Evolutionary conservation across 2,888 invertebrate genomes (phyloP).

Genomic region (Scaptomyza polygonia): DNA sequence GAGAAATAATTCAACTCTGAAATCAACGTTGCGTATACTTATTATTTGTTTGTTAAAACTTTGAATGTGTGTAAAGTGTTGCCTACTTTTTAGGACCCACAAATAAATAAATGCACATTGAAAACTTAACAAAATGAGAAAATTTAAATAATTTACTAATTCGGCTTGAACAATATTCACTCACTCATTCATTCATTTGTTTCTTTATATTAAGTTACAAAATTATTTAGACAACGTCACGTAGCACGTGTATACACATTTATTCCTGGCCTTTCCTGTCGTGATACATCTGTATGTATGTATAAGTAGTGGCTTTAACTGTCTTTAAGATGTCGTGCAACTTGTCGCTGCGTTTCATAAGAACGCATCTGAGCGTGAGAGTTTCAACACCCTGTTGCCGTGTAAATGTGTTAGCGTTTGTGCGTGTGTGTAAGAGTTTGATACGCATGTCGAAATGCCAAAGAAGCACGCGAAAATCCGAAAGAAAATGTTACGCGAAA

Average conservation of each 20-base stretch:
- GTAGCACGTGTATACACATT: slow-evolving; percentile 4
- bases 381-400: slow-evolving; percentile 53
- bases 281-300: neutral
- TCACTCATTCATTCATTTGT: slow-evolving; percentile 17
- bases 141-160: slow-evolving; percentile 27
- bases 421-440: neutral
- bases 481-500: slow-evolving; percentile 33
- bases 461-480: slow-evolving; percentile 33
- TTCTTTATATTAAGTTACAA: slow-evolving; percentile 43
- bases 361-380: slow-evolving; percentile 51
- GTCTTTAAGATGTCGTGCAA: slow-evolving; percentile 50
- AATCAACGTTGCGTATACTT: neutral
- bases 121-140: slow-evolving; percentile 9
- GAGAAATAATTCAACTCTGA: no score
- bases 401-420: slow-evolving; percentile 10
- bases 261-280: slow-evolving; percentile 5
- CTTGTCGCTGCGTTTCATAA: slow-evolving; percentile 47
- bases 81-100: slow-evolving; percentile 39
- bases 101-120: slow-evolving; percentile 13
- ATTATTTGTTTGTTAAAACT: slow-evolving; percentile 15
- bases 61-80: slow-evolving; percentile 17
- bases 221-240: slow-evolving; percentile 46
- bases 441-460: slow-evolving; percentile 25
- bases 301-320: slow-evolving; percentile 33
- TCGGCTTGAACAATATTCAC: slow-evolving; percentile 27